Base-by-base conservation (phyloP, 2,888 invertebrate genomes). In the Gymnocheta viridis region DNA sequence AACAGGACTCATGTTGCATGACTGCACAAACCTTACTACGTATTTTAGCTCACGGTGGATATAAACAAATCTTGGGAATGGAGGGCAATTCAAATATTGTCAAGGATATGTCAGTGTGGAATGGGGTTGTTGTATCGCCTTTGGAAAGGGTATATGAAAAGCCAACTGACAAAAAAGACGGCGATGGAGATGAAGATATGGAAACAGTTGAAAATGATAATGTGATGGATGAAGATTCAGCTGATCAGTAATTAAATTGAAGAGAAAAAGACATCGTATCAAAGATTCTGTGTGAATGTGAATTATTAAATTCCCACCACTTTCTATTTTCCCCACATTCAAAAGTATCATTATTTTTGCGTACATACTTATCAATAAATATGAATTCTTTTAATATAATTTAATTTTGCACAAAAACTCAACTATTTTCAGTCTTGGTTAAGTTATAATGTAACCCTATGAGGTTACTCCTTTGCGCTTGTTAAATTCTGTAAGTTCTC, bases 51-150 rank as follows among this genome's bases (percentile, higher is more conserved):
- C 97, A 99, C 88, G 99, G 98, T 2, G 99, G 99, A 0, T 98
- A 96, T 92, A 96, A 97, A 89, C 97, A 97, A 89, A 95, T 99
- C 82, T 93, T 98, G 0, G 98, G 95, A 5, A 76, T 92, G 41
- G 94, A 94, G 85, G 93, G 93, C 5, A 93, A 93, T 86, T 92
- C 93, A 0, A 93, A 92, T 49, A 93, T 94, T 85, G 93, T 93
- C 12, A 93, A 96, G 0, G 98, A 98, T 92, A 98, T 98, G 95
- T 97, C 98, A 0, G 97, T 98, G 19, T 98, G 98, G 98, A 96
- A 98, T 89, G 98, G 98, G 0, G 98, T 99, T 2, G 98, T 98
- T 0, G 98, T 99, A 0, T 97, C 98, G 0, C 98, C 99, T 0
- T 93, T 98, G n/a, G 98, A 98, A 84, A 96, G 96, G 85, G 98